Evolutionary conservation across 1,140 invertebrate genomes (phyloP).

Genomic region (Pachypeltis micranthus): DNA sequence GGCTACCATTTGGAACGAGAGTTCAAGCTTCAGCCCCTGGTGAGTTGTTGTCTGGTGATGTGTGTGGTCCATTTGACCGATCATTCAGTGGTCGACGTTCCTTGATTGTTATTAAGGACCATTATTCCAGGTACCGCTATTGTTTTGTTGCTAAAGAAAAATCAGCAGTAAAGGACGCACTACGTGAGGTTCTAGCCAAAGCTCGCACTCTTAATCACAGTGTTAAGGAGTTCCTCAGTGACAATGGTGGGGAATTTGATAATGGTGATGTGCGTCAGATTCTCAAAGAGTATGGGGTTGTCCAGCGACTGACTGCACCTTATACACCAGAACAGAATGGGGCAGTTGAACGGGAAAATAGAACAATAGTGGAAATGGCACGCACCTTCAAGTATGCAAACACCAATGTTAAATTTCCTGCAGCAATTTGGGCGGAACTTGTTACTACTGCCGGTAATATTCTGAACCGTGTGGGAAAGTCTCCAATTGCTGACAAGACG

Average conservation of each 20-base stretch:
- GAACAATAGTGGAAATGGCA: slow-evolving; percentile 20
- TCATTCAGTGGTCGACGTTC: background rate
- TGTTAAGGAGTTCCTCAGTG: too few species aligned
- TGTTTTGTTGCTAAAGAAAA: slow-evolving; percentile 2
- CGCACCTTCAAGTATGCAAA: slow-evolving; percentile 20
- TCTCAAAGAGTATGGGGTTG: background rate
- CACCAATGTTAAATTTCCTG: slow-evolving; percentile 11
- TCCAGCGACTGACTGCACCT: background rate
- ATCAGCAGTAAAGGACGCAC: background rate
- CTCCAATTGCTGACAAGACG: slow-evolving; percentile 25
- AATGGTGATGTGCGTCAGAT: background rate
- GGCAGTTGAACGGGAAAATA: slow-evolving; percentile 2
- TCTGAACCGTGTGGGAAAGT: slow-evolving; percentile 15
- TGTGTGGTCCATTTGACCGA: background rate
- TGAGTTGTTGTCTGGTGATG: background rate
- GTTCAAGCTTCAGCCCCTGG: background rate
- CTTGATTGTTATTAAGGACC: background rate
- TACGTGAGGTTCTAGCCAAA: background rate
- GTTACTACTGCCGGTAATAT: slow-evolving; percentile 7
- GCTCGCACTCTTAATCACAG: background rate
- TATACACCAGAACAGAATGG: slow-evolving; percentile 1
- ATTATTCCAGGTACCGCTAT: too few species aligned
- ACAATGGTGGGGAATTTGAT: too few species aligned
- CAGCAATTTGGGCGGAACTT: slow-evolving; percentile 15
- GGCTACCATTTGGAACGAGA: slow-evolving; percentile 21